Percentiles rank a stretch among this genome's conserved stretches.
Conservation (phyloP, 2,113 vertebrate genomes). For the Arothron firmamentum region DNA sequence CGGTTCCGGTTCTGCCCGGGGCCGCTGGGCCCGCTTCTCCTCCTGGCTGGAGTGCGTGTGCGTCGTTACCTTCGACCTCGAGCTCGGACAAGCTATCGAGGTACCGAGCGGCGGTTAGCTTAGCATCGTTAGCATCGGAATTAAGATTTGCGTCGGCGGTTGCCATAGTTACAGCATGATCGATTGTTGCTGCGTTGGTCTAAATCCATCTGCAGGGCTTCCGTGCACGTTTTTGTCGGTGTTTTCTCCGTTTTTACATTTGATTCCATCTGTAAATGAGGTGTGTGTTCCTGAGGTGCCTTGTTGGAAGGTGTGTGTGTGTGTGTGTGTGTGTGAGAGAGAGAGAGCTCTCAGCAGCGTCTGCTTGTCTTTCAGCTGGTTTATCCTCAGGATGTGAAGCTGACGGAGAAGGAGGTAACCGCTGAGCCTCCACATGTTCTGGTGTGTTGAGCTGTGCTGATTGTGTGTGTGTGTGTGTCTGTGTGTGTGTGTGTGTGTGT, state of each 20-base stretch:
- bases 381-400: slow-evolving; percentile 82
- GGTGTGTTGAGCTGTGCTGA: background rate
- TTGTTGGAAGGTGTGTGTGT: background rate
- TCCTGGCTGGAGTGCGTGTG: slow-evolving; percentile 90
- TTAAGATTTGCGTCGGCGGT: no score
- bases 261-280: no score
- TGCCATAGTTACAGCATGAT: no score
- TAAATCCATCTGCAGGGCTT: background rate
- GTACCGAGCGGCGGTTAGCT: slow-evolving; percentile 61
- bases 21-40: slow-evolving; percentile 83
- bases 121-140: slow-evolving; percentile 34
- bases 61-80: slow-evolving; percentile 92
- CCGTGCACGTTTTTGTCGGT: no score
- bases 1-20: slow-evolving; percentile 35
- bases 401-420: slow-evolving; percentile 93
- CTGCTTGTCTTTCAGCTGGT: slow-evolving; percentile 76
- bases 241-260: no score
- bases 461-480: background rate
- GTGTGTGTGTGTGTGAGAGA: slow-evolving; percentile 2
- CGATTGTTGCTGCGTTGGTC: no score
- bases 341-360: slow-evolving; percentile 1
- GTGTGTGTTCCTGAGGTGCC: no score
- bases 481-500: background rate
- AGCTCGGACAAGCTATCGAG: slow-evolving; percentile 93
- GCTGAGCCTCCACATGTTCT: no score